Evolutionary conservation across 2,888 invertebrate genomes (phyloP), one percentile per base, ranked within the genome.

Genomic region (Eudasyphora cyanicolor): DNA sequence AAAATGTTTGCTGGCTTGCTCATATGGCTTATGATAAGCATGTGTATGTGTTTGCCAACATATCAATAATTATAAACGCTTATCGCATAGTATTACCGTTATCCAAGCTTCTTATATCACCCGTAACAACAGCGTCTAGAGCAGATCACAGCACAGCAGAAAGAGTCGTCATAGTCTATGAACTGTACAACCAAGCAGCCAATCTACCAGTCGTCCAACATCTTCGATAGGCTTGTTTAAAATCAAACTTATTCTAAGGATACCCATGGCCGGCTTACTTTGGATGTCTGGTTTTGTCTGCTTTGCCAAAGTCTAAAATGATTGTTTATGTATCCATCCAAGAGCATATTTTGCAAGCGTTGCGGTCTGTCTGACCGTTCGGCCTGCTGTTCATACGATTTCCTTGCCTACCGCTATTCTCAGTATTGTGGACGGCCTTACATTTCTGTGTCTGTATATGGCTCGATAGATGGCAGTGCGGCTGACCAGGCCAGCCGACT

Each of bases 31-130:
- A 67, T 4, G 21, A 21, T 12, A 32, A 45, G 17, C 14, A 27
- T 17, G 6, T 45, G 29, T 17, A n/a, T 57, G 54, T 19, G 57
- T 69, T 35, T 42, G 38, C 29, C 82, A 78, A 64, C 78, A 85
- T 79, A 86, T 88, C 89, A 89, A 89, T 89, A 90, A 89, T 90
- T 89, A 90, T 89, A 88, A 89, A 89, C 89, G 90, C 89, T 90
- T 89, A 90, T 89, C 90, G 88, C 87, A 69, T 21, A 87, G 85
- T 82, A 73, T 71, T 88, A 90, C 89, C 89, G 90, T 89, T 89
- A 89, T 85, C 86, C 87, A 84, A 87, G 86, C 89, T 87, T 84
- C 80, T 86, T 86, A 85, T 83, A 76, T 78, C 85, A 86, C 85
- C 86, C 86, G 84, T n/a, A n/a, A n/a, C n/a, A n/a, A n/a, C n/a